A percentile compares a stretch with the other conserved stretches of the same genome.
Evolutionary conservation across 1,140 invertebrate species (phyloP).

Genomic region (Carposina sasakii): DNA sequence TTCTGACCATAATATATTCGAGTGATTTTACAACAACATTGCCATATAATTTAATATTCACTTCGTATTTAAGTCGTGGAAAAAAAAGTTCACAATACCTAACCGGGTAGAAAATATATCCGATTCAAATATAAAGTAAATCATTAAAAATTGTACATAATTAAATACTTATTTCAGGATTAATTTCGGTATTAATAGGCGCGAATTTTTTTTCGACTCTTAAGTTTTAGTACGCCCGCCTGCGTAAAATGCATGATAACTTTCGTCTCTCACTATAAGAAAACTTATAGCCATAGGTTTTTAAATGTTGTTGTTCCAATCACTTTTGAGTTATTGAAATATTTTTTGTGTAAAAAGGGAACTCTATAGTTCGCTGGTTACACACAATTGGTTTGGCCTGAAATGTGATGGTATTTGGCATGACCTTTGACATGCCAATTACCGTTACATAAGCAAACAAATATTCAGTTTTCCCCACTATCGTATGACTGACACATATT

Average conservation of each 20-base stretch:
- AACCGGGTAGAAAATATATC: no score
- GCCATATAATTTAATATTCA: background rate
- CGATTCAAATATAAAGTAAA: no score
- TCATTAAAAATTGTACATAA: no score
- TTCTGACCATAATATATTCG: conserved; percentile 43
- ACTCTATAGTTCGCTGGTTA: conserved; percentile 56
- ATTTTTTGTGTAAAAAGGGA: conserved; percentile 48
- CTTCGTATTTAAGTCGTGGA: no score
- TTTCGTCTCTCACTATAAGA: no score
- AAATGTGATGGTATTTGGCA: conserved; percentile 43
- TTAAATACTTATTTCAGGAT: no score
- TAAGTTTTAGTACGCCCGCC: no score
- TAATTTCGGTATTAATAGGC: no score
- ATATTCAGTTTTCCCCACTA: conserved; percentile 66
- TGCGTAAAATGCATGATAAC: no score
- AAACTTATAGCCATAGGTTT: background rate
- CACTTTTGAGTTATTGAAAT: conserved; percentile 10
- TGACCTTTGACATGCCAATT: conserved; percentile 31
- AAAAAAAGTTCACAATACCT: no score
- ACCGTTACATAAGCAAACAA: conserved; percentile 55
- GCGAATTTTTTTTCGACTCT: no score
- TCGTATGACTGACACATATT: conserved; percentile 30
- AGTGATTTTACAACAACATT: conserved; percentile 51
- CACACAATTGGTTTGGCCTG: conserved; percentile 30
- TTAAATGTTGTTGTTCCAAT: conserved; percentile 56